phyloP scores from a whole-genome alignment of 2,113 vertebrate genomes.

The Sciurus niger region DNA sequence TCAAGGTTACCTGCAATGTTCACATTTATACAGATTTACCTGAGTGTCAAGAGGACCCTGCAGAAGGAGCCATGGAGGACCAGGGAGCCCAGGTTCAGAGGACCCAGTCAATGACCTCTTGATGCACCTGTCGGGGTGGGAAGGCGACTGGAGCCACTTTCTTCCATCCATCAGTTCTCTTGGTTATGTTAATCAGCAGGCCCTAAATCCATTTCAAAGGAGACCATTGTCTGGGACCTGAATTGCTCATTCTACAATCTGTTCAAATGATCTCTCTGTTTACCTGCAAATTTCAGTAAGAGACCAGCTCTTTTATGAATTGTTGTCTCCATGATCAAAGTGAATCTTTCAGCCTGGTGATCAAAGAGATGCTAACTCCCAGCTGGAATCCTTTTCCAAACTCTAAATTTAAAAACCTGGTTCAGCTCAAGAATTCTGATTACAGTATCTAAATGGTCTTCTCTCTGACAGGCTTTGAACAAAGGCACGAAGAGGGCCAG shows the following conservation, averaged over 20 bases:
- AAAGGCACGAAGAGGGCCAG: constrained; percentile 74
- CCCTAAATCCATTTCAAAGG: constrained; percentile 87
- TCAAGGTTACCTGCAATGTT: neutral
- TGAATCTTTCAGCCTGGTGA: constrained; percentile 85
- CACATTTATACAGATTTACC: neutral
- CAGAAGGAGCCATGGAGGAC: neutral
- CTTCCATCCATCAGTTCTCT: constrained; percentile 57
- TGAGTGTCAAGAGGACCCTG: neutral
- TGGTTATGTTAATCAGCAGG: constrained; percentile 86
- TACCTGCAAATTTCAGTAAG: constrained; percentile 88
- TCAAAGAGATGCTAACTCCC: constrained; percentile 87
- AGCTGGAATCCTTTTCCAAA: constrained; percentile 82
- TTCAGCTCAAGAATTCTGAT: constrained; percentile 86
- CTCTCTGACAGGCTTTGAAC: constrained; percentile 62
- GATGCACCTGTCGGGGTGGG: constrained; percentile 46
- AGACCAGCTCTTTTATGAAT: constrained; percentile 85
- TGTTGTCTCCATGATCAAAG: constrained; percentile 89
- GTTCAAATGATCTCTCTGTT: constrained; percentile 88
- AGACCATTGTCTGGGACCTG: constrained; percentile 86
- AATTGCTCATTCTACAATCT: constrained; percentile 83
- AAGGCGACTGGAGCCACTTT: constrained; percentile 58
- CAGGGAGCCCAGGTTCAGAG: neutral
- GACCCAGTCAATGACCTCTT: constrained; percentile 53
- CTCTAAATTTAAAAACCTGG: constrained; percentile 83
- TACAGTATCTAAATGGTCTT: constrained; percentile 75